Percentiles rank a stretch among this genome's conserved stretches.
phyloP scores from a whole-genome alignment of 92 coral and sea anemone species.

The Zoanthus sociatus region DNA sequence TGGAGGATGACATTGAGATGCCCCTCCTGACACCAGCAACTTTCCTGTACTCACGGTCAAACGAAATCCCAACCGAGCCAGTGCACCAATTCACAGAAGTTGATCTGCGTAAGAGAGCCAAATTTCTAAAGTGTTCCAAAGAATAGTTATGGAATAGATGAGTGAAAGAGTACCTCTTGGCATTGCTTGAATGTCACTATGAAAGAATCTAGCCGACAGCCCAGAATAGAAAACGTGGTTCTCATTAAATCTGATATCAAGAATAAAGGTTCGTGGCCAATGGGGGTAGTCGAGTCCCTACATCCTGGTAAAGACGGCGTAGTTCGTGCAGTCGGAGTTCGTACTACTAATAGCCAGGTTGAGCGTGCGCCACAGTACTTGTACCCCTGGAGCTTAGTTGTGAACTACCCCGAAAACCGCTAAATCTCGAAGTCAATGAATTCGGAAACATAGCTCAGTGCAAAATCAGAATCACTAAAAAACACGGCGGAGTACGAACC shows the following conservation, averaged over 20 bases:
- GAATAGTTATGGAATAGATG: conserved; percentile 51
- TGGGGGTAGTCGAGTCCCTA: conserved; percentile 21
- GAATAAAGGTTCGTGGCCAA: conserved; percentile 28
- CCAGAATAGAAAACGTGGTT: conserved; percentile 27
- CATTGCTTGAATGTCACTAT: conserved; percentile 48
- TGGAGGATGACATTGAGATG: conserved; percentile 33
- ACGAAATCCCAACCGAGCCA: conserved; percentile 25
- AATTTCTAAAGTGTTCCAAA: conserved; percentile 30
- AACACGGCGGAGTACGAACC: conserved; percentile 31
- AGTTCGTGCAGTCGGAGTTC: conserved; percentile 6
- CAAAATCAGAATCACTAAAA: conserved; percentile 6
- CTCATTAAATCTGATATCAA: conserved; percentile 28
- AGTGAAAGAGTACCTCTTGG: conserved; percentile 53
- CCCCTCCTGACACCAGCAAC: conserved; percentile 44
- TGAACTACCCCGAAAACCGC: not conserved
- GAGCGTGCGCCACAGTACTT: conserved; percentile 50
- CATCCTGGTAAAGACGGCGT: conserved; percentile 28
- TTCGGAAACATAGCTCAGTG: conserved; percentile 26
- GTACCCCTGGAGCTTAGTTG: conserved; percentile 48
- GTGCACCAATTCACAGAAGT: not conserved
- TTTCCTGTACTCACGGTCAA: conserved; percentile 26
- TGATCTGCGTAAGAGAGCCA: conserved; percentile 36
- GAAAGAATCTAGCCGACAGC: conserved; percentile 25
- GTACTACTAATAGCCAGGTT: not conserved
- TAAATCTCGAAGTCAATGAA: not conserved